These are phyloP conservation scores for Drosophila parthenogenetica DNA, from an alignment of 2,888 invertebrate species.

Conservation along the genomic window DNA sequence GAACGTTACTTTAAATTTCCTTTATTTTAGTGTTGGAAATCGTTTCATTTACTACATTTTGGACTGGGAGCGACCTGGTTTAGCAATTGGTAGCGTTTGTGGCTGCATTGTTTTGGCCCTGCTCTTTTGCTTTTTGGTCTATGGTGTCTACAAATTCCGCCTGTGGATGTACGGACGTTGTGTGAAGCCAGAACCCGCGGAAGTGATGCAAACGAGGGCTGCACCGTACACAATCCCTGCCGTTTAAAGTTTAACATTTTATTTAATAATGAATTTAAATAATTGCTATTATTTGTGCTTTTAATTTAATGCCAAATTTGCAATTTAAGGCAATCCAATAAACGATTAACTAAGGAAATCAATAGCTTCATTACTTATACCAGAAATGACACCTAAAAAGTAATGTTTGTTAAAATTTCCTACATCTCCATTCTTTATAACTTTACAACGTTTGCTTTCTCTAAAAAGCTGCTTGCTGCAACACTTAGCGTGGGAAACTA, in stretches of 20 bases:
- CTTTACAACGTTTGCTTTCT: background rate
- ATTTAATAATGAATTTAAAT: too few relatives aligned
- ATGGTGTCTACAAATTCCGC: conserved; percentile 61
- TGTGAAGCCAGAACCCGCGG: conserved; percentile 10
- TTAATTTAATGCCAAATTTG: background rate
- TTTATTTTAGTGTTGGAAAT: conserved; percentile 85
- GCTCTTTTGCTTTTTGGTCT: conserved; percentile 67
- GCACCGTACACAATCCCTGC: background rate
- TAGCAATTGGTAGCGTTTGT: conserved; percentile 64
- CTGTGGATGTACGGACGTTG: conserved; percentile 48
- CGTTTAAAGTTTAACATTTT: conserved; percentile 17
- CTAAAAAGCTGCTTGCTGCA: conserved; percentile 5
- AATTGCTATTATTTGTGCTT: too few relatives aligned
- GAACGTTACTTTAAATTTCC: background rate
- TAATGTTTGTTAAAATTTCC: too few relatives aligned
- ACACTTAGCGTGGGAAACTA: conserved; percentile 34
- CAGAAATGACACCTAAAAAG: too few relatives aligned
- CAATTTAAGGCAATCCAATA: background rate
- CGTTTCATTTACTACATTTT: conserved; percentile 90
- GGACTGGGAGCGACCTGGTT: conserved; percentile 89
- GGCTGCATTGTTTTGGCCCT: conserved; percentile 64
- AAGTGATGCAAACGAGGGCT: conserved; percentile 18
- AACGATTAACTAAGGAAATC: background rate
- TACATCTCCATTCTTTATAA: too few relatives aligned
- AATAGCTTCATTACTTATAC: too few relatives aligned